Evolutionary conservation across 2,113 vertebrate species (phyloP).

Genomic region (Cinclus cinclus): DNA sequence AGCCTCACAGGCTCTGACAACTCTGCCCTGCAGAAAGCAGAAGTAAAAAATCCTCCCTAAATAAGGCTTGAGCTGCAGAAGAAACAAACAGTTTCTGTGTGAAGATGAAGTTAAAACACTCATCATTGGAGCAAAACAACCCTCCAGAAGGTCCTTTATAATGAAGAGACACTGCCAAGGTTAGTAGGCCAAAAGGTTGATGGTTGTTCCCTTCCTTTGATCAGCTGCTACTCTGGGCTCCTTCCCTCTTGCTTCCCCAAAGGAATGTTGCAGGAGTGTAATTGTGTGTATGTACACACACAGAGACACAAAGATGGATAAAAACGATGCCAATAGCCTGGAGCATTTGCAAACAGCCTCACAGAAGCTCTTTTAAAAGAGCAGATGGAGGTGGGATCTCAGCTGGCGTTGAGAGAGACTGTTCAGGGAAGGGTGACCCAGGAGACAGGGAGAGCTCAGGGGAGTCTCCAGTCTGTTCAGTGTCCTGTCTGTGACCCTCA

Average conservation of each 20-base stretch:
- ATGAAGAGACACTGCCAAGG: slow-evolving; percentile 4
- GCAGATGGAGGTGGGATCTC: slow-evolving; percentile 10
- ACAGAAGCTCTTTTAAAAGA: neutral
- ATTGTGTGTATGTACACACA: neutral
- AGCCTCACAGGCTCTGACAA: neutral
- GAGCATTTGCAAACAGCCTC: slow-evolving; percentile 43
- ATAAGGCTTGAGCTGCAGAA: neutral
- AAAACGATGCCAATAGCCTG: slow-evolving; percentile 46
- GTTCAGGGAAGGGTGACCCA: neutral
- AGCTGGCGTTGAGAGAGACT: neutral
- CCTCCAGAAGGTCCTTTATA: slow-evolving; percentile 9
- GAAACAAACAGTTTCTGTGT: neutral
- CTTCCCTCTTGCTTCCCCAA: neutral
- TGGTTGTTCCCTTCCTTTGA: slow-evolving; percentile 8
- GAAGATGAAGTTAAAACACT: neutral
- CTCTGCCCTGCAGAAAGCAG: neutral
- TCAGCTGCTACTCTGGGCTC: neutral
- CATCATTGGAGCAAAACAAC: neutral
- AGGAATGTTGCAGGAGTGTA: neutral
- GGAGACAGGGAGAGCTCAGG: neutral
- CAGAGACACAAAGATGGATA: neutral
- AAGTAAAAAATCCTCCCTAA: slow-evolving; percentile 22
- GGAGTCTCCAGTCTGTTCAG: neutral
- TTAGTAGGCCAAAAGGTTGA: slow-evolving; percentile 10
- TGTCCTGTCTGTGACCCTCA: neutral